These are phyloP conservation scores for Dilophus febrilis DNA, from an alignment of 2,888 invertebrate species.

Conservation along the genomic window DNA sequence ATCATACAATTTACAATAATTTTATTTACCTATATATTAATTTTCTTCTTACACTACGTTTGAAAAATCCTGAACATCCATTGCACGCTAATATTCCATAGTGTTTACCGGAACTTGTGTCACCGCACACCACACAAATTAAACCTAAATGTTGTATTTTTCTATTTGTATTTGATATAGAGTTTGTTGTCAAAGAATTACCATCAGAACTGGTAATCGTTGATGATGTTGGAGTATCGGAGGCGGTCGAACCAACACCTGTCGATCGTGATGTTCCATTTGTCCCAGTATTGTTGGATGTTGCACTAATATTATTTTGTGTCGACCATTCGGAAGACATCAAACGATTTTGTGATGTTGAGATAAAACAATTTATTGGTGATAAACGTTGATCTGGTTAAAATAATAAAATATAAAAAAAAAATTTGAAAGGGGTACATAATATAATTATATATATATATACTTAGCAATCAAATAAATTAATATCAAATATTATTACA, in stretches of 20 bases:
- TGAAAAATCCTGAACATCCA: conserved; percentile 98
- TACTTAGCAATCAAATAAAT: no score
- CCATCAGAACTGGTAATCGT: conserved; percentile 13
- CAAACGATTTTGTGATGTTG: conserved; percentile 22
- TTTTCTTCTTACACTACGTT: conserved; percentile 86
- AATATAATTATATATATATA: no score
- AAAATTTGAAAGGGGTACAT: no score
- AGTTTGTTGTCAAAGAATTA: not conserved
- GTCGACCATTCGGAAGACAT: conserved; percentile 22
- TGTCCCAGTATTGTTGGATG: conserved; percentile 12
- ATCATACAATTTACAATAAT: no score
- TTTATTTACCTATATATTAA: conserved; percentile 82
- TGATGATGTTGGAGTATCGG: conserved; percentile 11
- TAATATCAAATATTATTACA: no score
- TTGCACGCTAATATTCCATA: conserved; percentile 98
- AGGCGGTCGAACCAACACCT: conserved; percentile 1
- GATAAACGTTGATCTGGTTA: conserved; percentile 23
- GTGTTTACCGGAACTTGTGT: conserved; percentile 93
- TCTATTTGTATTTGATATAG: conserved; percentile 16
- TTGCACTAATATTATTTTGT: conserved; percentile 16
- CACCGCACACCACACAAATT: conserved; percentile 91
- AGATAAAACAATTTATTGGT: conserved; percentile 24
- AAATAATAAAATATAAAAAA: no score
- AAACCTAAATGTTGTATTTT: conserved; percentile 53
- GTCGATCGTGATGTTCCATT: conserved; percentile 11